Evolutionary conservation across 2,797 vertebrate genomes (phyloP), one percentile per base, ranked within the genome.

Genomic region (Myotis pilosus): DNA sequence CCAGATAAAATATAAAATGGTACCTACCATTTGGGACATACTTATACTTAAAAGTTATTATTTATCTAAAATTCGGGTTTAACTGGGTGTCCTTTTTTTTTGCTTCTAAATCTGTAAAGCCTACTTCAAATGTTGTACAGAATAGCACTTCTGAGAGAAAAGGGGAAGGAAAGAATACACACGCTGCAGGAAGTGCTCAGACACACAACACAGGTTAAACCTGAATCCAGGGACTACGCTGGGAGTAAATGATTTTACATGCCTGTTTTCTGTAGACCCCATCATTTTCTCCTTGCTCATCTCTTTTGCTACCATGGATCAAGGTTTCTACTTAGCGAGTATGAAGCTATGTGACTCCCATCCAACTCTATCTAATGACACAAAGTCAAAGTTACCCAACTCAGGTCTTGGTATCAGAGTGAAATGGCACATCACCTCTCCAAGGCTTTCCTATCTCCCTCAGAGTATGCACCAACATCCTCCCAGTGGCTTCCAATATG

Each of bases 31-130:
- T 82, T 62, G 41, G 38, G n/a, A 76, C 8, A 72, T 28, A 71
- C 23, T 47, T 76, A 80, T 1, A 75, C 2, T 44, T 66, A 71
- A 23, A 93, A 92, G 44, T 66, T 80, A 78, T 62, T 78, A 22
- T 74, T 55, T 51, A 49, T 81, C 9, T 62, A 49, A 94, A 92
- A 95, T 60, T 71, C 30, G 33, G 36, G 23, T 91, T 87, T 87
- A 84, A 41, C 53, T 55, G n/a, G 5, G 25, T 55, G 25, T n/a
- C 10, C 20, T 36, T 23, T 68, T 23, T 68, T 71, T 33, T 62
- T 49, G 6, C 62, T 55, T 6, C 66, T 74, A 71, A 69, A 81
- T 72, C 79, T 57, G 55, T 25, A 38, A 66, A 60, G 5, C 19
- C 22, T 82, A 28, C 11, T 89, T 44, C 9, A 81, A 82, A 57